Base-by-base conservation (phyloP, 64 coral and sea anemone genomes). In the Platygyra sinensis region DNA sequence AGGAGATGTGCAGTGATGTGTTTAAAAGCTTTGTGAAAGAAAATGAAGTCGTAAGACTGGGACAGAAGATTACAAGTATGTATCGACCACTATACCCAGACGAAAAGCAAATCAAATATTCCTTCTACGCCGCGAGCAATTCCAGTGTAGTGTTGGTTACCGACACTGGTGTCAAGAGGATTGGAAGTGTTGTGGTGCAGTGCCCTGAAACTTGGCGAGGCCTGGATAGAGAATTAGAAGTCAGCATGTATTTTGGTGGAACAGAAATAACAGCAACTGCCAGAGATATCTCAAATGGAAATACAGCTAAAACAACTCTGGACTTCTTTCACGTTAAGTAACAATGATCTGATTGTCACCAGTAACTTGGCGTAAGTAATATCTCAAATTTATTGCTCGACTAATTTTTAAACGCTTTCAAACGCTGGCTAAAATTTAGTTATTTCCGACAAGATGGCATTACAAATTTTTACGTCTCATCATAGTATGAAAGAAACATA, bases 121-220 rank as follows among this genome's bases (percentile, higher is more conserved):
- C 76, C 20, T 79, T 79, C 38, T 79, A 79, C 76, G 51, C 76
- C 5, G 49, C 76, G 1, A 55, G 14, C 76, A 79, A 79, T 38
- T 7, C 76, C 20, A 57, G 55, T 57, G n/a, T 51, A 14, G 22
- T 79, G 3, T 6, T 79, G 24, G 13, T 79, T 10, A 79, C 76
- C 20, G 49, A 79, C 0, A 14, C 38, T 27, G 51, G 76, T 57
- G 76, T 79, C 8, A 79, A 27, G 3, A 79, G 76, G 76, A 79
- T 79, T 28, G 76, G 76, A 79, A 79, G 50, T 14, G 51, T 79
- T 57, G 76, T 79, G 20, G 22, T 79, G 28, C 20, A 55, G 20
- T 79, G 51, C 28, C 76, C 76, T 79, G 76, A 79, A 9, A 79
- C 76, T 52, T 79, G 76, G 76, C 54, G 76, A 57, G 76, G 76